Evolutionary conservation across 2,888 invertebrate genomes (phyloP), one percentile per base, ranked within the genome.

Genomic region (Saturnia pavonia): DNA sequence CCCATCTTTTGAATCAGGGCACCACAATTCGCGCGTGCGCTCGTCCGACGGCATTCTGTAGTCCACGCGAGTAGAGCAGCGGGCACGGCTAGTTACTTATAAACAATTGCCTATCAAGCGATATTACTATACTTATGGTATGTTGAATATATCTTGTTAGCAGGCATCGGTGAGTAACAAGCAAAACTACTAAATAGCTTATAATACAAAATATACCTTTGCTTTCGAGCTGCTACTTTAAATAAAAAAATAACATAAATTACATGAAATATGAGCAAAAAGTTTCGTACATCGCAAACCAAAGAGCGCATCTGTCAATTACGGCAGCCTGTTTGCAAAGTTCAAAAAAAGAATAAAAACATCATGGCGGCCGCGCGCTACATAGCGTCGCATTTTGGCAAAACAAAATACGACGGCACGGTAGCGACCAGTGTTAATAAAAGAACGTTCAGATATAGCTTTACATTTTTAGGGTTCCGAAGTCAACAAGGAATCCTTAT

Each of bases 271-370:
- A 71, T 45, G 71, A 75, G 68, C 73, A 74, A 77, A 76, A 77
- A 76, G 70, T 69, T 67, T 67, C 22, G 40, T 65, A 34, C 40
- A 34, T 45, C 68, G 67, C 63, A 51, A 60, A 70, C 70, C 72
- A 74, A 72, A 72, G 77, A 76, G 75, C 72, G 75, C 74, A 73
- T 74, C 77, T 77, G 77, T 77, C 77, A 77, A 77, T 77, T 77
- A 77, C 71, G 69, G 73, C 54, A 72, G 70, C 72, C 72, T 25
- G 70, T 42, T 70, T 67, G 67, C 70, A 71, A 72, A 72, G 60
- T 72, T 72, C 67, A 69, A 74, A 77, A 74, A 73, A 73, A 72
- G n/a, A 71, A 74, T 51, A 74, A 76, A 73, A 71, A 48, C 54
- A 72, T 65, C 63, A 74, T 72, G 70, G 73, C 72, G 72, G 68